phyloP scores from a whole-genome alignment of 2,888 invertebrate genomes.

The Nemapogon koenigi region DNA sequence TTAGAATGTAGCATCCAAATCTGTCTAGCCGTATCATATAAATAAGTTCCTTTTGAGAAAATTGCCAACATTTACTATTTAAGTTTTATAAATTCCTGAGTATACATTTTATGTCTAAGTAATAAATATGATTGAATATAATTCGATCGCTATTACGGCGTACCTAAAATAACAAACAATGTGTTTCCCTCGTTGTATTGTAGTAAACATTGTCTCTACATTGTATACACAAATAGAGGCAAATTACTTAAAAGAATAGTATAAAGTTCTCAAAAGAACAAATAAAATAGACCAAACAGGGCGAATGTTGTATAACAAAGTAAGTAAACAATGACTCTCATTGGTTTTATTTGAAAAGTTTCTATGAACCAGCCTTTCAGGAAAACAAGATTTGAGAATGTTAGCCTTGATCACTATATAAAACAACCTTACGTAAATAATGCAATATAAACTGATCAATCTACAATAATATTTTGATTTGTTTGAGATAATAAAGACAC shows the following conservation, averaged over 20 bases:
- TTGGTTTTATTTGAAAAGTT: conserved; percentile 56
- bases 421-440: conserved; percentile 1
- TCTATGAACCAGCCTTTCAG: conserved; percentile 35
- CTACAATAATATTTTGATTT: neutral
- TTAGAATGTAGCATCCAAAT: no score
- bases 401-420: conserved; percentile 1
- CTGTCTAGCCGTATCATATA: no score
- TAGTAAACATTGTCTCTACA: no score
- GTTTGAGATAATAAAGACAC: neutral
- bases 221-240: conserved; percentile 7
- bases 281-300: conserved; percentile 6
- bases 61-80: no score
- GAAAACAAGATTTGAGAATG: conserved; percentile 5
- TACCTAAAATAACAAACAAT: no score
- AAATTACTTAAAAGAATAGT: conserved; percentile 9
- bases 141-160: no score
- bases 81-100: no score
- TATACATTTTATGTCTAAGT: no score
- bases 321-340: conserved; percentile 22
- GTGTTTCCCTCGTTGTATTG: no score
- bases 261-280: conserved; percentile 7
- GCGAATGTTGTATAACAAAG: conserved; percentile 6
- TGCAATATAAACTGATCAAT: neutral
- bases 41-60: no score
- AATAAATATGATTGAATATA: no score